phyloP scores from a whole-genome alignment of 53 echinoderm and acorn worm species.

The Crossaster papposus region DNA sequence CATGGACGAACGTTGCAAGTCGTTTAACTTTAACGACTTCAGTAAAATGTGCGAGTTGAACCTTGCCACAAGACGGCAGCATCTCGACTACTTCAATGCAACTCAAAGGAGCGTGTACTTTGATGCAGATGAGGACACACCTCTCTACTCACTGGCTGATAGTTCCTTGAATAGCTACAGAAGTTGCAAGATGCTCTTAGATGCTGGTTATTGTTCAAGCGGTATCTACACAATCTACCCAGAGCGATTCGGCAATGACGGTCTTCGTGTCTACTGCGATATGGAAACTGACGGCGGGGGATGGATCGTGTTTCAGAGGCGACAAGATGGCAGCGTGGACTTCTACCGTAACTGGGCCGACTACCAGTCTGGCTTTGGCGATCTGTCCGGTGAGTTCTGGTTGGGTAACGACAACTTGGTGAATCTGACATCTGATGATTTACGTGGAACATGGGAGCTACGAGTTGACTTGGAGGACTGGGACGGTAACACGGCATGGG shows the following conservation, averaged over 20 bases:
- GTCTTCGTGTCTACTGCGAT: conserved; percentile 28
- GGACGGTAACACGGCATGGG: background rate
- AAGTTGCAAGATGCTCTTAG: background rate
- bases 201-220: conserved; percentile 4
- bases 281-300: conserved; percentile 20
- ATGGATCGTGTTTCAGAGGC: background rate
- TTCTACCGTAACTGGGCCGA: conserved; percentile 4
- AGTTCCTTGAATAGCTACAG: background rate
- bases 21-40: background rate
- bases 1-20: conserved; percentile 13
- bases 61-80: background rate
- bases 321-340: too few species aligned
- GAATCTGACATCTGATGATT: conserved; percentile 17
- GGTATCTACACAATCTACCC: conserved; percentile 13
- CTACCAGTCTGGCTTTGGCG: conserved; percentile 32
- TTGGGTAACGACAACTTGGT: conserved; percentile 18
- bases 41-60: conserved; percentile 17
- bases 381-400: conserved; percentile 18
- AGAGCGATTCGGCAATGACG: background rate
- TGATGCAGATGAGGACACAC: conserved; percentile 20
- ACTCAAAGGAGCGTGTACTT: conserved; percentile 17
- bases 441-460: conserved; percentile 20
- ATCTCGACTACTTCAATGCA: conserved; percentile 15
- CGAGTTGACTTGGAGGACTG: background rate
- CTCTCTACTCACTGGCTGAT: background rate